Percentiles rank a stretch among this genome's conserved stretches.
Conservation (phyloP, 2,797 vertebrate species). For the Myripristis jacobus region DNA sequence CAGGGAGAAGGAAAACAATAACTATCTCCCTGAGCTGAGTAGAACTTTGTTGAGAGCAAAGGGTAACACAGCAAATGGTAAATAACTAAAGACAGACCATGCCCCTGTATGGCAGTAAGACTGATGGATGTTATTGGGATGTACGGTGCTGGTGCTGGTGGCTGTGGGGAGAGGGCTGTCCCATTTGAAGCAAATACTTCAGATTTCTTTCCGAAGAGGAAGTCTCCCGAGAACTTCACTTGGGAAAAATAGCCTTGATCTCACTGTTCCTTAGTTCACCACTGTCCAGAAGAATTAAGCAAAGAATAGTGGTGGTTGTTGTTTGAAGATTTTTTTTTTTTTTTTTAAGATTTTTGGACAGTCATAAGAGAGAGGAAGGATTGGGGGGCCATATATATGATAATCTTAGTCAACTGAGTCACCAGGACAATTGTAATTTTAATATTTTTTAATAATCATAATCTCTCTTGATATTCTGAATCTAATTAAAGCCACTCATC, state of each 20-base stretch:
- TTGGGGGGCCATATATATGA: not conserved
- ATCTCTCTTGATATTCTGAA: slow-evolving; percentile 5
- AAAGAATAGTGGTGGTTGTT: slow-evolving; percentile 13
- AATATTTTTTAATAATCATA: not conserved
- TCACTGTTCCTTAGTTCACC: slow-evolving; percentile 28
- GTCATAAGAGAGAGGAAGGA: slow-evolving; percentile 1
- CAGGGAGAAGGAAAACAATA: slow-evolving; percentile 54
- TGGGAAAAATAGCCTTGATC: slow-evolving; percentile 24
- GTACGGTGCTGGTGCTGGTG: slow-evolving; percentile 1
- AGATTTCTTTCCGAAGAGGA: slow-evolving; percentile 15
- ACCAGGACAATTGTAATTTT: not conserved
- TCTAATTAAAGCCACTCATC: slow-evolving; percentile 32
- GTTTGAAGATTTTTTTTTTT: slow-evolving; percentile 27
- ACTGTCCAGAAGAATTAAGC: slow-evolving; percentile 30
- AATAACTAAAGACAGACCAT: slow-evolving; percentile 62
- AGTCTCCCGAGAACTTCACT: slow-evolving; percentile 18
- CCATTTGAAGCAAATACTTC: slow-evolving; percentile 28
- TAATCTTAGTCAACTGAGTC: not conserved
- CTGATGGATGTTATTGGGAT: slow-evolving; percentile 44
- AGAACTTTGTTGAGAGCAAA: slow-evolving; percentile 56
- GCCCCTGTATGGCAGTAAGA: slow-evolving; percentile 46
- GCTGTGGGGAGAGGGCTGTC: slow-evolving; percentile 1
- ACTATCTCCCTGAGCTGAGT: slow-evolving; percentile 39
- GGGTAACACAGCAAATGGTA: slow-evolving; percentile 49
- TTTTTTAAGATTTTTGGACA: not conserved